Conservation (phyloP, 2,113 vertebrate species). For the Callochromis pleurospilus region DNA sequence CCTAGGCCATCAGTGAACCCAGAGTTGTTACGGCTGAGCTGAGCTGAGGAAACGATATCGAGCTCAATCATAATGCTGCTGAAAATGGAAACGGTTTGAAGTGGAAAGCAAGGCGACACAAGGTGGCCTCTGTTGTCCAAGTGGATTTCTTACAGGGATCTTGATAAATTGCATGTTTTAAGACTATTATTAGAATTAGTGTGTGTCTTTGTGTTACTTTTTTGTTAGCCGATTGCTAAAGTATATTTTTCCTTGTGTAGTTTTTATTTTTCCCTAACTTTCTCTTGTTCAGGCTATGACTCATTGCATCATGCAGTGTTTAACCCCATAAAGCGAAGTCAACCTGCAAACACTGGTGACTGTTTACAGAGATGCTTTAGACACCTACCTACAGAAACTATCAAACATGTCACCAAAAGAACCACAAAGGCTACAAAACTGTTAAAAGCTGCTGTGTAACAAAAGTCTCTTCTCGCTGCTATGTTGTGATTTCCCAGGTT, state of each 20-base stretch:
- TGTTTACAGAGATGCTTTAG: not conserved
- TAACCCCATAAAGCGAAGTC: not conserved
- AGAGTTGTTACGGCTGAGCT: not conserved
- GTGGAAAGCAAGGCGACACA: not conserved
- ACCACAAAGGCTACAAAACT: not conserved
- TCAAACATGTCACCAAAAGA: not conserved
- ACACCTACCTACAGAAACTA: not conserved
- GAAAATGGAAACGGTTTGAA: not conserved
- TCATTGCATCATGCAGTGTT: not conserved
- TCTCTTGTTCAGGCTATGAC: not conserved
- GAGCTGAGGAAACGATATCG: not conserved
- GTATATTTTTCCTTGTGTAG: not conserved
- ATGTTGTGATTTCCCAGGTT: not conserved
- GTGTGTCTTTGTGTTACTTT: not conserved
- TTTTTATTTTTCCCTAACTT: not conserved
- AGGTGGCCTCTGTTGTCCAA: not conserved
- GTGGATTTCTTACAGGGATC: not conserved
- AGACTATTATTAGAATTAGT: not conserved
- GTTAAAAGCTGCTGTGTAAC: not conserved
- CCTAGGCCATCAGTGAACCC: not conserved
- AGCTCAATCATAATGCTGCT: not conserved
- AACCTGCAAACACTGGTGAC: not conserved
- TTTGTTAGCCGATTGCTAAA: not conserved
- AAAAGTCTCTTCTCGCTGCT: not conserved
- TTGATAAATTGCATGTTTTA: not conserved